A percentile compares a stretch with the other conserved stretches of the same genome.
Evolutionary conservation across 2,113 vertebrate species (phyloP).

Genomic region (Ptyas mucosa): DNA sequence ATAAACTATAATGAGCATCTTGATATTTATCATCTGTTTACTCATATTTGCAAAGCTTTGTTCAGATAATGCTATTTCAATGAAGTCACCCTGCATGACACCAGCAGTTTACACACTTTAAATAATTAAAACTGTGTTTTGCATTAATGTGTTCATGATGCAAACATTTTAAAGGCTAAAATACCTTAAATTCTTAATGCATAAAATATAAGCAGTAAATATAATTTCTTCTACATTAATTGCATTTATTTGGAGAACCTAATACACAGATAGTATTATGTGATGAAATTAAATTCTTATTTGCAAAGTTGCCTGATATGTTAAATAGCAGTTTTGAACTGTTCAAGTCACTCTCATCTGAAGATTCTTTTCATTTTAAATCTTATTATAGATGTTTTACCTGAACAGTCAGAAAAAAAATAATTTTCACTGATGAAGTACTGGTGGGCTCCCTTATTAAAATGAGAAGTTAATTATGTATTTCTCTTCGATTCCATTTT

Average conservation of each 20-base stretch:
- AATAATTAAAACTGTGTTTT: not conserved
- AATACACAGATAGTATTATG: not conserved
- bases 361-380: slow-evolving; percentile 31
- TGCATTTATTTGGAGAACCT: not conserved
- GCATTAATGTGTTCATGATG: slow-evolving; percentile 18
- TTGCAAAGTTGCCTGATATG: slow-evolving; percentile 11
- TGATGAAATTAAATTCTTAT: slow-evolving; percentile 8
- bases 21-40: not conserved
- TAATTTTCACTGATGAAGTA: not conserved
- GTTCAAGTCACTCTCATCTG: slow-evolving; percentile 13
- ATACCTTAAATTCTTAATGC: slow-evolving; percentile 32
- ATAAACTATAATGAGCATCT: not conserved
- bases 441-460: not conserved
- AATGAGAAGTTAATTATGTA: not conserved
- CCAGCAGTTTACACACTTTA: slow-evolving; percentile 41
- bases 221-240: not conserved
- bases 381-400: slow-evolving; percentile 1
- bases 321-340: slow-evolving; percentile 25
- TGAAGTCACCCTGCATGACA: not conserved
- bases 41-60: not conserved
- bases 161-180: slow-evolving; percentile 26
- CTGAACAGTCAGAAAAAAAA: not conserved
- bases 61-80: not conserved
- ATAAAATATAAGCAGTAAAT: slow-evolving; percentile 17
- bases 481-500: not conserved